phyloP scores from a whole-genome alignment of 2,113 vertebrate genomes.

The Cynoglossus semilaevis region DNA sequence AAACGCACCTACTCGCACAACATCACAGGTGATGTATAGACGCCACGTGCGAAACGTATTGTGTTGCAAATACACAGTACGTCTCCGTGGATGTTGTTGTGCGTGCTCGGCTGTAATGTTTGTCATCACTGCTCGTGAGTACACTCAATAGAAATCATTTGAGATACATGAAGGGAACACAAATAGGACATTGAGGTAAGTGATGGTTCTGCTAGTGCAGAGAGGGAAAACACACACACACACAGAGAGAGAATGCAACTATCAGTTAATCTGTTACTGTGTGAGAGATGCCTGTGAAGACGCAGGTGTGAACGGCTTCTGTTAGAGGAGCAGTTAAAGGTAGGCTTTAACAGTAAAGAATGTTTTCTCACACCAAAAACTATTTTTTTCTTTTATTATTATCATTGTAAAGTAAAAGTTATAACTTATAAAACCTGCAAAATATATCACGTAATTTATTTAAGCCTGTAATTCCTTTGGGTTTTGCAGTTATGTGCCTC shows the following conservation, averaged over 20 bases:
- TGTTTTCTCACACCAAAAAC: constrained; percentile 22
- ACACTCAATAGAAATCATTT: constrained; percentile 47
- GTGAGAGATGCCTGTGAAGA: constrained; percentile 29
- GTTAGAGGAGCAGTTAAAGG: constrained; percentile 37
- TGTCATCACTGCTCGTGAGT: constrained; percentile 26
- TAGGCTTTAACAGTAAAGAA: constrained; percentile 23
- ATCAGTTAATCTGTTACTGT: constrained; percentile 41
- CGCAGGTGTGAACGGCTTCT: constrained; percentile 12
- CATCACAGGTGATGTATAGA: constrained; percentile 69
- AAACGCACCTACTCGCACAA: constrained; percentile 66
- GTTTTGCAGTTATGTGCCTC: constrained; percentile 61
- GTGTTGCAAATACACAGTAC: constrained; percentile 52
- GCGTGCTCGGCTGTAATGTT: constrained; percentile 19
- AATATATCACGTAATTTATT: constrained; percentile 66
- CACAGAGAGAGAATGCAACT: constrained; percentile 37
- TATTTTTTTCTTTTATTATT: constrained; percentile 47
- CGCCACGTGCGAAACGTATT: constrained; percentile 59
- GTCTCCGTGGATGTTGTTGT: constrained; percentile 49
- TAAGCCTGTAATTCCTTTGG: constrained; percentile 64
- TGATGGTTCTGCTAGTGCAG: constrained; percentile 17
- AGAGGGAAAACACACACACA: not conserved
- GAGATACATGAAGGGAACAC: constrained; percentile 41
- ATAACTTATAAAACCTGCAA: constrained; percentile 62
- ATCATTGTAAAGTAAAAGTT: constrained; percentile 64
- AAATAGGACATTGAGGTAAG: constrained; percentile 28